These are phyloP conservation scores for Hartigia nigra DNA, from an alignment of 2,888 invertebrate species.

Conservation along the genomic window DNA sequence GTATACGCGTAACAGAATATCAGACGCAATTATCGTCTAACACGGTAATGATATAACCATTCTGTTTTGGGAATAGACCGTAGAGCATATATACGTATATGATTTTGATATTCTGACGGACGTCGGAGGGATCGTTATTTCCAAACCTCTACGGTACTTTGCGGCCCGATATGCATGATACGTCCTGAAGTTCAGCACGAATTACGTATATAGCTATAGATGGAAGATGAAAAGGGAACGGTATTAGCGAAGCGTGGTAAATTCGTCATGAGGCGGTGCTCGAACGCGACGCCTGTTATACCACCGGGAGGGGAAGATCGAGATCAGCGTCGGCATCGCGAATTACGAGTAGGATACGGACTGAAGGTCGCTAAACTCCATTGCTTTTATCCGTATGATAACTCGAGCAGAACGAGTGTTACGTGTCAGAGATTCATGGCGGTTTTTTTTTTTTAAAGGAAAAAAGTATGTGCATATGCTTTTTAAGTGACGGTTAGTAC, in stretches of 20 bases:
- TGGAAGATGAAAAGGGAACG: neutral
- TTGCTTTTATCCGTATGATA: neutral
- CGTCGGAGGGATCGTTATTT: constrained; percentile 41
- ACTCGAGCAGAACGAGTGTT: neutral
- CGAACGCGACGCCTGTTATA: neutral
- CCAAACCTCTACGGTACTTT: constrained; percentile 45
- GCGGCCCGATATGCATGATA: constrained; percentile 2
- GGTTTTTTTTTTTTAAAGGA: neutral
- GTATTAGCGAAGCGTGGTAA: neutral
- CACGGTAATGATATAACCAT: neutral
- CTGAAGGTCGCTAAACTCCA: neutral
- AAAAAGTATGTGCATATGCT: no score
- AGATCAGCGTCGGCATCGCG: neutral
- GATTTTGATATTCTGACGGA: constrained; percentile 5
- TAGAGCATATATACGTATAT: neutral
- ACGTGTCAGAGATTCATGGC: neutral
- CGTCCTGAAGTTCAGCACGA: neutral
- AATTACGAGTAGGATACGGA: neutral
- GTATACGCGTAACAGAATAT: neutral
- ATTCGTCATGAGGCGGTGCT: neutral
- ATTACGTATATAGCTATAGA: neutral
- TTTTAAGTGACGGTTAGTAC: no score
- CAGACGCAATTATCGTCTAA: neutral
- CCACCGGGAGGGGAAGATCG: neutral
- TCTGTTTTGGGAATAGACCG: neutral